Evolutionary conservation across 1,140 invertebrate genomes (phyloP).

Genomic region (Cydia amplana): DNA sequence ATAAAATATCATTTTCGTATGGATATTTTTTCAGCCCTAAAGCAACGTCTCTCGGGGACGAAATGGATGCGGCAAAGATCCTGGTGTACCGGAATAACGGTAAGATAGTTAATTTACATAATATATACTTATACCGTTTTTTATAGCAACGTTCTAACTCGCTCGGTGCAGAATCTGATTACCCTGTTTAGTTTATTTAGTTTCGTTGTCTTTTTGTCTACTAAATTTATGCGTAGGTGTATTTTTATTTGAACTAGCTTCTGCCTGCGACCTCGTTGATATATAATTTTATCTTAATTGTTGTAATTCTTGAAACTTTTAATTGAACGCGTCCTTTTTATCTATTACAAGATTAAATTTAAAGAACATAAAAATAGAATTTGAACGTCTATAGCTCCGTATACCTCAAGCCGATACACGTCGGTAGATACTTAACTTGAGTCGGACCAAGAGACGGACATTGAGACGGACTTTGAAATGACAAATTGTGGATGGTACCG

Average conservation of each 20-base stretch:
- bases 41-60: constrained; percentile 8
- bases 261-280: too few relatives aligned
- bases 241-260: neutral
- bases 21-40: constrained; percentile 24
- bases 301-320: too few relatives aligned
- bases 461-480: too few relatives aligned
- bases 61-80: constrained; percentile 4
- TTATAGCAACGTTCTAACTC: neutral
- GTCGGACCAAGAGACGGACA: too few relatives aligned
- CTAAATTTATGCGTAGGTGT: neutral
- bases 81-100: constrained; percentile 13
- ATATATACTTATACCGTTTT: constrained; percentile 6
- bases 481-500: too few relatives aligned
- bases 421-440: too few relatives aligned
- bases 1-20: neutral
- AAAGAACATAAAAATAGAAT: too few relatives aligned
- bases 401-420: too few relatives aligned
- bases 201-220: neutral
- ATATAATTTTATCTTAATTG: too few relatives aligned
- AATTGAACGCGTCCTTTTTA: too few relatives aligned
- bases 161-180: neutral
- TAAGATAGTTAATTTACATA: constrained; percentile 25
- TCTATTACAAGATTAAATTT: too few relatives aligned
- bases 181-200: neutral
- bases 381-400: too few relatives aligned